phyloP scores from a whole-genome alignment of 2,888 invertebrate genomes.

The Ichneumoninae sp. region DNA sequence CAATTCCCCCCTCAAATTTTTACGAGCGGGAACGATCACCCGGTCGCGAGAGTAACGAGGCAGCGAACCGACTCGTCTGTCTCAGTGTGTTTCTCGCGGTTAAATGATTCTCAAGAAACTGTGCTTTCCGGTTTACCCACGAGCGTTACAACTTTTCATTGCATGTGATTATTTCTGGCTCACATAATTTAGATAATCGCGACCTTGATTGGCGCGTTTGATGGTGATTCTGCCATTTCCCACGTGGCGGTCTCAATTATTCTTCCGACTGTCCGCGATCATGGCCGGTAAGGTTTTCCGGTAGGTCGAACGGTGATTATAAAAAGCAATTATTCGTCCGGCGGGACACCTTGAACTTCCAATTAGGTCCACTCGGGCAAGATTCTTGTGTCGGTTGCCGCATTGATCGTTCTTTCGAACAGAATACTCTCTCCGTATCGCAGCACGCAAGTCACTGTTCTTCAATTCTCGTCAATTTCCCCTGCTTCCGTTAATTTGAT shows the following conservation, averaged over 20 bases:
- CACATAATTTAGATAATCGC: slow-evolving; percentile 51
- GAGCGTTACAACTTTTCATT: slow-evolving; percentile 62
- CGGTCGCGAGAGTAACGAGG: slow-evolving; percentile 25
- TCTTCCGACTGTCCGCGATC: not conserved
- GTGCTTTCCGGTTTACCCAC: slow-evolving; percentile 38
- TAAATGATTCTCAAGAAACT: slow-evolving; percentile 27
- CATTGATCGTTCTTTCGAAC: not conserved
- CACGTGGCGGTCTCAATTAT: slow-evolving; percentile 10
- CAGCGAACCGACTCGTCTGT: slow-evolving; percentile 6
- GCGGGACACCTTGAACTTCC: not conserved
- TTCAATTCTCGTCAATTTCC: not conserved
- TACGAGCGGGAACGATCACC: slow-evolving; percentile 14
- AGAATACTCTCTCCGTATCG: not conserved
- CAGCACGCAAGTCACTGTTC: not conserved
- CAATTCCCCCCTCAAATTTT: slow-evolving; percentile 17
- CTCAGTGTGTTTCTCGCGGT: slow-evolving; percentile 13
- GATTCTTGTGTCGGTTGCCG: not conserved
- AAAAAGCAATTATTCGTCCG: not conserved
- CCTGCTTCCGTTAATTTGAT: not conserved
- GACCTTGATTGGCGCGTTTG: slow-evolving; percentile 38
- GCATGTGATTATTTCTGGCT: slow-evolving; percentile 39
- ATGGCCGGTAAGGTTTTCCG: not conserved
- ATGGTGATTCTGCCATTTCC: not conserved
- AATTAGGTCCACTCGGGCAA: not conserved
- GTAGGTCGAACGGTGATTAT: not conserved